Evolutionary conservation across 2,797 vertebrate species (phyloP).

Genomic region (Nyctibius grandis): DNA sequence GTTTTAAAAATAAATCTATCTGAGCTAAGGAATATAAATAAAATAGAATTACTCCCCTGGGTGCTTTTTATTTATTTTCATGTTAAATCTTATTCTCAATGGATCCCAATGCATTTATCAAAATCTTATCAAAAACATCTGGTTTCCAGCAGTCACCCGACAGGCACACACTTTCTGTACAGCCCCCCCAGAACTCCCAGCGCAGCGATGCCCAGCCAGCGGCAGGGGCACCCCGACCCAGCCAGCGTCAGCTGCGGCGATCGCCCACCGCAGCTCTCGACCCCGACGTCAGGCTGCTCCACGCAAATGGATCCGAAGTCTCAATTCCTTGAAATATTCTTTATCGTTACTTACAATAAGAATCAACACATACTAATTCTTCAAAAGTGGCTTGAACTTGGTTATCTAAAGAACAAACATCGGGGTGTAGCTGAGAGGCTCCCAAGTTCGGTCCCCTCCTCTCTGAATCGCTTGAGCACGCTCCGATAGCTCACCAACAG

Average conservation of each 20-base stretch:
- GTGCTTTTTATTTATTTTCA: slow-evolving; percentile 48
- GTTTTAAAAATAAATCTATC: background rate
- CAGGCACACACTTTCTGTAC: background rate
- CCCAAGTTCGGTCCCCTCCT: background rate
- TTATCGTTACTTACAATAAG: accelerated
- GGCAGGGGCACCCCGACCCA: background rate
- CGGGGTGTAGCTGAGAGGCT: accelerated
- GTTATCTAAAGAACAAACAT: accelerated
- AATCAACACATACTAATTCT: accelerated
- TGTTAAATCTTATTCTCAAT: background rate
- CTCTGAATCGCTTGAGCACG: background rate
- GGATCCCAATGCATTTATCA: slow-evolving; percentile 25
- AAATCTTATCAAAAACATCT: slow-evolving; percentile 46
- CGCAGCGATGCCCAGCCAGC: background rate
- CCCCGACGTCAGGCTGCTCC: accelerated
- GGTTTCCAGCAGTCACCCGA: slow-evolving; percentile 2
- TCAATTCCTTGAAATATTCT: accelerated
- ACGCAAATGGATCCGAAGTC: accelerated
- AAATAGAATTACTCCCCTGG: slow-evolving; percentile 34
- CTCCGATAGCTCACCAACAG: background rate
- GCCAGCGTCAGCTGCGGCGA: slow-evolving; percentile 56
- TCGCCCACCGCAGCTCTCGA: background rate
- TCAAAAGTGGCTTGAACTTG: accelerated
- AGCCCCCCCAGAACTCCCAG: background rate
- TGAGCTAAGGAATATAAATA: slow-evolving; percentile 31